Base-by-base conservation (phyloP, 2,888 invertebrate species). In the Pediacus dermestoides region DNA sequence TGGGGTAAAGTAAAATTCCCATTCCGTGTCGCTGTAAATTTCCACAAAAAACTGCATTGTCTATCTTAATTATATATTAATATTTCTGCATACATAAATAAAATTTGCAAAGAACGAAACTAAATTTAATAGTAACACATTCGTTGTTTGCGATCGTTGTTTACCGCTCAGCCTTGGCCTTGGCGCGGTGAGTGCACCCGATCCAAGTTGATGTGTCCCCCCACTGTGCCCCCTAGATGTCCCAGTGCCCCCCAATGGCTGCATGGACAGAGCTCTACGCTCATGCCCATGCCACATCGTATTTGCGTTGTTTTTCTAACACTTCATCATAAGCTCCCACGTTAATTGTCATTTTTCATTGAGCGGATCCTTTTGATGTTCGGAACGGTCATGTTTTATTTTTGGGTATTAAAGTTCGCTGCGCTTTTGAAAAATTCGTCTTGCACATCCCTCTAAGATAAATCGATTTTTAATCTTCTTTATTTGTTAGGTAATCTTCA, bases 151-250 rank as follows among this genome's bases (percentile, higher is more conserved):
- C 44, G 48, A 50, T 43, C 39, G 53, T 58, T 60, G 58, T 60
- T 60, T 59, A 57, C 57, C 43, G 55, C 56, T 47, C 55, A 60
- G 59, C 62, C 62, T 63, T 63, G 62, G 59, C 62, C 62, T 63
- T 63, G 61, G 48, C 53, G 58, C 60, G 62, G 62, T 61, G 61
- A 60, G 46, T 63, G 62, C 59, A 57, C 62, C 57, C 53, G 34
- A 46, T 34, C 41, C 21, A 25, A 39, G 36, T 34, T 42, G 42
- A 39, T 49, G 46, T n/a, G 47, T 50, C 47, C 52, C 53, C 48
- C 53, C 54, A 50, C 48, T 51, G 52, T 48, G 51, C 52, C 60
- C 52, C 57, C 51, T 43, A 51, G 55, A 53, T 60, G 62, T 50
- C 62, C 60, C 56, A 60, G 57, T 61, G 60, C 58, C 61, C 60